Percentiles rank a stretch among this genome's conserved stretches.
phyloP scores from a whole-genome alignment of 2,113 vertebrate genomes.

The Zootoca vivipara region DNA sequence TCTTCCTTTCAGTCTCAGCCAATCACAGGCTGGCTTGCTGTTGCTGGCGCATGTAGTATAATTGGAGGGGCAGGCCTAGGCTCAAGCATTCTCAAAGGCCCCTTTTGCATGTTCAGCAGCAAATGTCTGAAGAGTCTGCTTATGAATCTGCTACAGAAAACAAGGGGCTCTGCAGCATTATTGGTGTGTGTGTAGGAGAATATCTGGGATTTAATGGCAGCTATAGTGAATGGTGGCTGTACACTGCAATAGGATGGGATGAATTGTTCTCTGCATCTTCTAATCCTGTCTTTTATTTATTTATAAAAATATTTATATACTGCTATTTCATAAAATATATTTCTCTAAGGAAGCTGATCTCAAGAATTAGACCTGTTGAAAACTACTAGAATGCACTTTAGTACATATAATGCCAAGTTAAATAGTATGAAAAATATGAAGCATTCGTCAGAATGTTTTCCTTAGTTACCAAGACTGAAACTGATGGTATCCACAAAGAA shows the following conservation, averaged over 20 bases:
- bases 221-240: no score
- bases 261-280: background rate
- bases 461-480: slow-evolving; percentile 61
- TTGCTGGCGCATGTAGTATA: background rate
- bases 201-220: no score
- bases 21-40: background rate
- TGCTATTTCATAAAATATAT: background rate
- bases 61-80: no score
- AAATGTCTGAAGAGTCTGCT: no score
- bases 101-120: no score
- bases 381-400: background rate
- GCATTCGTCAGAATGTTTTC: slow-evolving; percentile 60
- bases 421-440: background rate
- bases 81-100: no score
- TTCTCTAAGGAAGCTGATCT: background rate
- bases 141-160: no score
- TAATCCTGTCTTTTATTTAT: no score
- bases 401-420: rapidly evolving
- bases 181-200: no score
- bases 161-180: no score
- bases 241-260: no score
- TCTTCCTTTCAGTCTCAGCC: no score
- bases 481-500: slow-evolving; percentile 52
- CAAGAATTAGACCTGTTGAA: background rate
- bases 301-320: background rate